Evolutionary conservation across 1,140 invertebrate species (phyloP).

Genomic region (Augochlora pura): DNA sequence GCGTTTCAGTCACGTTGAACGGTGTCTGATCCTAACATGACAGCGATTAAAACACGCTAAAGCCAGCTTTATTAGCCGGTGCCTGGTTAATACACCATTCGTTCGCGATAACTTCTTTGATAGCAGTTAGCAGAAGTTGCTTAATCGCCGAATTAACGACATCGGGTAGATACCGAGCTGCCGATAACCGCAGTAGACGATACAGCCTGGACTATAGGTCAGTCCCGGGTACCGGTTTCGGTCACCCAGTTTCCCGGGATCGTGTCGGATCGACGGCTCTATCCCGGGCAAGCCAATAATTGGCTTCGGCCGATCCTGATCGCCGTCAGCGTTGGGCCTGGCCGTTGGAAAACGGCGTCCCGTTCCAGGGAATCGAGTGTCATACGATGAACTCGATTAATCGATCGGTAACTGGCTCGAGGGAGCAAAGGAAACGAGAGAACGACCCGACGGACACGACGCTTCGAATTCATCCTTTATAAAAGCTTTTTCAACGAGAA

Average conservation of each 20-base stretch:
- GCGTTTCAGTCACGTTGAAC: neutral
- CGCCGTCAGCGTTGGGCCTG: neutral
- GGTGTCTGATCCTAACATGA: neutral
- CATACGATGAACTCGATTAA: conserved; percentile 57
- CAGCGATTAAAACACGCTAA: neutral
- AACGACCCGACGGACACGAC: neutral
- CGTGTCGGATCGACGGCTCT: conserved; percentile 42
- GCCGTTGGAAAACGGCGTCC: conserved; percentile 26
- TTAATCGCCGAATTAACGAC: too few relatives aligned
- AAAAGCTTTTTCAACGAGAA: too few relatives aligned
- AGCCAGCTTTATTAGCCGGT: neutral
- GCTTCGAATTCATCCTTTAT: too few relatives aligned
- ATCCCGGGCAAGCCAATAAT: conserved; percentile 53
- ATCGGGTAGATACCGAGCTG: too few relatives aligned
- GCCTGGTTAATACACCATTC: too few relatives aligned
- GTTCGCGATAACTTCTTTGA: too few relatives aligned
- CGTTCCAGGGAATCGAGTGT: conserved; percentile 41
- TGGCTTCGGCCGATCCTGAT: conserved; percentile 46
- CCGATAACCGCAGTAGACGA: neutral
- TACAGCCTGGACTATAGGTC: conserved; percentile 14
- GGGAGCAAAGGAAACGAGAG: conserved; percentile 4
- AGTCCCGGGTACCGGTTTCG: neutral
- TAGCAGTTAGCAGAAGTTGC: too few relatives aligned
- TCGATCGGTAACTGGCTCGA: conserved; percentile 48
- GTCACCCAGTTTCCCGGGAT: conserved; percentile 38